phyloP scores from a whole-genome alignment of 2,113 vertebrate genomes.

The Dicrurus megarhynchus region DNA sequence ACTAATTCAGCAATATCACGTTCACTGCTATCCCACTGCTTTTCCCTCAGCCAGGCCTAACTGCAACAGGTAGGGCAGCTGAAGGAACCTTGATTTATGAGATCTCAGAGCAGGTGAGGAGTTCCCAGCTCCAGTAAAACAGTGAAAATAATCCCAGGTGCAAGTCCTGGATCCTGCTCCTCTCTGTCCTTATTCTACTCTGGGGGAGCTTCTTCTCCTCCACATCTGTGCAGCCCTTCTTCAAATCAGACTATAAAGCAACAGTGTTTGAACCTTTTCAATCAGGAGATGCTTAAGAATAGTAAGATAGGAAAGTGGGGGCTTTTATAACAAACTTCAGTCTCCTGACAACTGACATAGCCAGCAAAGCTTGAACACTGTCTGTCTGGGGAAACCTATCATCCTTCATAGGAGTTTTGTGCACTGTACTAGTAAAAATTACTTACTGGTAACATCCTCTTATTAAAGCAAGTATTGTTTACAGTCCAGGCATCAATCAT shows the following conservation, averaged over 20 bases:
- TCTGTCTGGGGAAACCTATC: not conserved
- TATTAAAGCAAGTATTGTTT: not conserved
- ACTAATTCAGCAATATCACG: not conserved
- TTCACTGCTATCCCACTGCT: not conserved
- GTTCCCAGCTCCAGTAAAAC: not conserved
- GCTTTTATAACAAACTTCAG: not conserved
- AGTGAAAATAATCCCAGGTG: not conserved
- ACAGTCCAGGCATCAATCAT: not conserved
- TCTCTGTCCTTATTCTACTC: not conserved
- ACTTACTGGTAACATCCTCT: not conserved
- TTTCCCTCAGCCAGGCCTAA: not conserved
- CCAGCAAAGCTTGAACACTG: not conserved
- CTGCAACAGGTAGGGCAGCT: not conserved
- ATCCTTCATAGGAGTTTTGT: not conserved
- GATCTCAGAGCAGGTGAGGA: not conserved
- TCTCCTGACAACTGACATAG: not conserved
- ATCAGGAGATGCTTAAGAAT: not conserved
- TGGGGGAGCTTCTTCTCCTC: not conserved
- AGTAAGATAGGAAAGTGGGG: not conserved
- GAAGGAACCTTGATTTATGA: not conserved
- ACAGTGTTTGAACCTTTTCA: not conserved
- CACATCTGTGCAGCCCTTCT: not conserved
- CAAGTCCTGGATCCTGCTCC: not conserved
- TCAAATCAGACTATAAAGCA: not conserved
- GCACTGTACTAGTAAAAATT: not conserved